These are phyloP conservation scores for Cyprinus carpio DNA, from an alignment of 2,113 vertebrate species.

Conservation along the genomic window DNA sequence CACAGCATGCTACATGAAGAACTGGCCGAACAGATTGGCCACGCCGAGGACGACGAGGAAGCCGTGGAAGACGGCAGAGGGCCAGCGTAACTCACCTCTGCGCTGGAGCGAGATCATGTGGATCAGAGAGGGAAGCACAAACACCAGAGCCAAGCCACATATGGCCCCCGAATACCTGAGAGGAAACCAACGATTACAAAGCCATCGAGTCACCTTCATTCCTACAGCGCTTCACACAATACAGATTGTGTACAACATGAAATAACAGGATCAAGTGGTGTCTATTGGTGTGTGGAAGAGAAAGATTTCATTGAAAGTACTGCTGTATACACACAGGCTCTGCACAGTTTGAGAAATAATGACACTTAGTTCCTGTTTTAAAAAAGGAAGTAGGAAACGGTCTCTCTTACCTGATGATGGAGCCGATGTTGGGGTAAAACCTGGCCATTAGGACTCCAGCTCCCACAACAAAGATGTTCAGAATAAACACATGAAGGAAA, in stretches of 20 bases:
- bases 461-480: constrained; percentile 85
- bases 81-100: constrained; percentile 80
- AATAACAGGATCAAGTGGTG: too few relatives aligned
- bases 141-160: constrained; percentile 91
- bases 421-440: constrained; percentile 95
- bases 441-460: constrained; percentile 86
- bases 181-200: constrained; percentile 13
- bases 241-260: neutral
- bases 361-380: too few relatives aligned
- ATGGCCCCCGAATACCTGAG: constrained; percentile 91
- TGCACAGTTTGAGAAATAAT: too few relatives aligned
- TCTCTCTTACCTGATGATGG: constrained; percentile 88
- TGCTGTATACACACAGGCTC: too few relatives aligned
- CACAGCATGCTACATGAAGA: constrained; percentile 82
- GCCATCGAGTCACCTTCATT: neutral
- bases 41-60: constrained; percentile 87
- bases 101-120: constrained; percentile 82
- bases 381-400: too few relatives aligned
- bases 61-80: constrained; percentile 79
- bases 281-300: too few relatives aligned
- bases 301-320: too few relatives aligned
- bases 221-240: too few relatives aligned
- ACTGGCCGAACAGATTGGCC: constrained; percentile 88
- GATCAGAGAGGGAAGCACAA: constrained; percentile 88
- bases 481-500: constrained; percentile 82